Evolutionary conservation across 2,888 invertebrate genomes (phyloP).

Genomic region (Cheilosia impressa): DNA sequence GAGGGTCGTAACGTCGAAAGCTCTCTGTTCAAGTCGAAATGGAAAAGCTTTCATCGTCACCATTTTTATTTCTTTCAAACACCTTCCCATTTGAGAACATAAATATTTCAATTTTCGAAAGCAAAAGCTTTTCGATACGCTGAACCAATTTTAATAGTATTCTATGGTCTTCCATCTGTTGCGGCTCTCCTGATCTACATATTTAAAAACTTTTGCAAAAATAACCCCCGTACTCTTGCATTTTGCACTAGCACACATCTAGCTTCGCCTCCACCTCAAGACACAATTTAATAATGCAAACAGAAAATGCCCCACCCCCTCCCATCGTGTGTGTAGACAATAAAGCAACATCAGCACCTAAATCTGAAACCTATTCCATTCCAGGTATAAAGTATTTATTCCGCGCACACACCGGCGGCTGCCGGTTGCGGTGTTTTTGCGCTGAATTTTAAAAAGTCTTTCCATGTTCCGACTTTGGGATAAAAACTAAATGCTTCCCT

Average conservation of each 20-base stretch:
- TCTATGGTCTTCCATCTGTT: no score
- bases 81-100: no score
- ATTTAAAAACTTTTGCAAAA: no score
- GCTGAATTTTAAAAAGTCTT: conserved; percentile 53
- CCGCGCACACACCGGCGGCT: background rate
- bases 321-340: background rate
- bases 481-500: conserved; percentile 25
- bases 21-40: no score
- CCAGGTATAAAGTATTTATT: conserved; percentile 14
- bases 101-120: no score
- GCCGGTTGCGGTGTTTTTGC: background rate
- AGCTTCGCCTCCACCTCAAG: background rate
- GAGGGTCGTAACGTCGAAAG: no score
- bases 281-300: conserved; percentile 19
- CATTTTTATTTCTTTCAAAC: no score
- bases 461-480: conserved; percentile 27
- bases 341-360: conserved; percentile 1
- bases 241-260: background rate
- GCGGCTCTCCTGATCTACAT: no score
- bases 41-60: no score
- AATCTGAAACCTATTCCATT: background rate
- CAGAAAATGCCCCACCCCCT: background rate
- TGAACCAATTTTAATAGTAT: no score
- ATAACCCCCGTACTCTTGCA: background rate
- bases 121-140: no score